Evolutionary conservation across 2,113 vertebrate genomes (phyloP).

Genomic region (Eretmochelys imbricata): DNA sequence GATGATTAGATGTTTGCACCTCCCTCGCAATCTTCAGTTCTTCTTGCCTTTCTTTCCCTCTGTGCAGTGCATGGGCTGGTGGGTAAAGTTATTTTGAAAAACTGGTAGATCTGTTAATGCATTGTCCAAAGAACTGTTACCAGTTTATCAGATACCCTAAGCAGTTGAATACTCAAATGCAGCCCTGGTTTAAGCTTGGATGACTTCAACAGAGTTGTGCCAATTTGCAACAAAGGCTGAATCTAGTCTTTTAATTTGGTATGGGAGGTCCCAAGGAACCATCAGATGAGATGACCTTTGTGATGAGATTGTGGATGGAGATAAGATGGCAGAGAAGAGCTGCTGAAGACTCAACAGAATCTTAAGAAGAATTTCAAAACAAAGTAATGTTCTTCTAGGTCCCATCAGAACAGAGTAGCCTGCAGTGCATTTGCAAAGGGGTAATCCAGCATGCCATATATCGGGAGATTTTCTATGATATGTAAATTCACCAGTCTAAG

Average conservation of each 20-base stretch:
- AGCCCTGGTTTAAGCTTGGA: conserved; percentile 50
- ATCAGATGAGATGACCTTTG: conserved; percentile 35
- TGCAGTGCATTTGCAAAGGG: conserved; percentile 6
- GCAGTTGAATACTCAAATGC: conserved; percentile 46
- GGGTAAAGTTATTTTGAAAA: conserved; percentile 51
- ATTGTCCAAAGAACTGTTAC: too few relatives aligned
- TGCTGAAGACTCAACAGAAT: conserved; percentile 44
- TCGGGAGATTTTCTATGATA: neutral
- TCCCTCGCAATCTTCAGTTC: conserved; percentile 41
- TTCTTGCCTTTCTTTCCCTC: conserved; percentile 45
- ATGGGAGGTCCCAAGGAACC: neutral
- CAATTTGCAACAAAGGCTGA: neutral
- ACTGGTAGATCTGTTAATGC: conserved; percentile 47
- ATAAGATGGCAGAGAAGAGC: neutral
- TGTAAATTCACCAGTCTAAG: neutral
- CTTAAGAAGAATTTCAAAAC: conserved; percentile 47
- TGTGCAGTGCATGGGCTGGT: neutral
- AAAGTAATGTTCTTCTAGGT: neutral
- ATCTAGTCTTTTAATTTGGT: conserved; percentile 53
- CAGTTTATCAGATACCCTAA: conserved; percentile 25
- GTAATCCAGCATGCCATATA: neutral
- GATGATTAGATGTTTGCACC: conserved; percentile 7
- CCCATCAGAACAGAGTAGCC: neutral
- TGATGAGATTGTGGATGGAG: neutral
- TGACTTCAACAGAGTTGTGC: conserved; percentile 36